Base-by-base conservation (phyloP, 2,888 invertebrate genomes). In the Athrips mouffetella region DNA sequence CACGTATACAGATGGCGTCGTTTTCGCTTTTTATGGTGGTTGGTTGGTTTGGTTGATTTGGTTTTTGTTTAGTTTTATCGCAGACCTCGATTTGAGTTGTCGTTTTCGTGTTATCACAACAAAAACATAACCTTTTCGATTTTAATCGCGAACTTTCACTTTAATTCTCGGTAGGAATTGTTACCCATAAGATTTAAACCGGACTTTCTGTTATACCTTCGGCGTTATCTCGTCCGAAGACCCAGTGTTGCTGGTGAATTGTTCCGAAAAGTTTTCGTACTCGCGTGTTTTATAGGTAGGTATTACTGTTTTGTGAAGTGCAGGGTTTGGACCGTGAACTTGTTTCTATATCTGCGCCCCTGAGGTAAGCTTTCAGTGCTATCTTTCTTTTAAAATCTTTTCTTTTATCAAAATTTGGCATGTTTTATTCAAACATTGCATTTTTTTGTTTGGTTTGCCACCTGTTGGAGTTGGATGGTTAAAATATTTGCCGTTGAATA, bases 61-160 rank as follows among this genome's bases (percentile, higher is more conserved):
- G n/a, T n/a, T n/a, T n/a, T 55, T 58, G 62, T 64, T 71, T 73
- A 79, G 83, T 82, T 68, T 73, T 62, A 66, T 64, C 72, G 71
- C 65, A 60, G 73, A 63, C 65, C 63, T 69, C 65, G 69, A 48
- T 35, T 48, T 2, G 73, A 52, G 59, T 63, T 15, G 70, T 73
- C 80, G 80, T 52, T 57, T 57, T 49, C 47, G 56, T 50, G 56
- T 54, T 54, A 61, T 64, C 66, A 67, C 31, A 72, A 77, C 73
- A 73, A 76, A 68, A 83, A 82, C 76, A 81, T 82, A 84, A 82
- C 81, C 81, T 82, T 61, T 58, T 57, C 60, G 64, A 21, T 20
- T 59, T 60, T 67, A 68, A 65, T 70, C 67, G 70, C 58, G 60
- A 55, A 80, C 76, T 80, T 81, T 80, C 70, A 71, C 70, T 70